Conservation (phyloP, 2,113 vertebrate genomes). For the Genyomyrus donnyi region DNA sequence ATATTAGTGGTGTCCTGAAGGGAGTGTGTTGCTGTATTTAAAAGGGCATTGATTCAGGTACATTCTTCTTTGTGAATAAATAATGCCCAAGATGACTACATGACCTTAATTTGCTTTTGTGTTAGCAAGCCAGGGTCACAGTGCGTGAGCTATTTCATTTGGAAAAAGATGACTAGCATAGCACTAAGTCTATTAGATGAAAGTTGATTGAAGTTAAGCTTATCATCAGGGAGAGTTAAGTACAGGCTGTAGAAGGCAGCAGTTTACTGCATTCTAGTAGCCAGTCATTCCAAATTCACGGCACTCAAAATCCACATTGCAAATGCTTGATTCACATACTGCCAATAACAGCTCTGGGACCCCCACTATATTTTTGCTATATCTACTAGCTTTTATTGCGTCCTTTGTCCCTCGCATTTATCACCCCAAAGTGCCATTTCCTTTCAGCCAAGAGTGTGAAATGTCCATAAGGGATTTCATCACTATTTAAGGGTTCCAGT, state of each 20-base stretch:
- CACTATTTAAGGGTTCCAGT: background rate
- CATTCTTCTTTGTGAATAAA: background rate
- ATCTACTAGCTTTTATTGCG: background rate
- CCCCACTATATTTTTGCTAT: background rate
- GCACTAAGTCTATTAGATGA: background rate
- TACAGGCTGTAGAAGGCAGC: background rate
- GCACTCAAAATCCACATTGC: background rate
- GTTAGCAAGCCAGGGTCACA: background rate
- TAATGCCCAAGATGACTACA: background rate
- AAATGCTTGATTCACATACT: background rate
- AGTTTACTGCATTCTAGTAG: background rate
- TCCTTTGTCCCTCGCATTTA: background rate
- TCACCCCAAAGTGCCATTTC: background rate
- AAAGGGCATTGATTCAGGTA: background rate
- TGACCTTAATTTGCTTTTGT: background rate
- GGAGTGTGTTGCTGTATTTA: background rate
- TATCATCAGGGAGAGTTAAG: background rate
- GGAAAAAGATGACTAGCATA: background rate
- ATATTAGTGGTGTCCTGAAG: background rate
- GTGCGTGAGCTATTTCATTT: background rate
- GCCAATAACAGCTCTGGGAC: background rate
- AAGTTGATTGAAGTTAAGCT: background rate
- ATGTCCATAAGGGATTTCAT: conserved; percentile 8
- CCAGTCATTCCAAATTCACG: background rate
- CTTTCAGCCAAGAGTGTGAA: background rate